Percentiles rank a stretch among this genome's conserved stretches.
Evolutionary conservation across 2,113 vertebrate species (phyloP).

Genomic region (Carollia perspicillata): DNA sequence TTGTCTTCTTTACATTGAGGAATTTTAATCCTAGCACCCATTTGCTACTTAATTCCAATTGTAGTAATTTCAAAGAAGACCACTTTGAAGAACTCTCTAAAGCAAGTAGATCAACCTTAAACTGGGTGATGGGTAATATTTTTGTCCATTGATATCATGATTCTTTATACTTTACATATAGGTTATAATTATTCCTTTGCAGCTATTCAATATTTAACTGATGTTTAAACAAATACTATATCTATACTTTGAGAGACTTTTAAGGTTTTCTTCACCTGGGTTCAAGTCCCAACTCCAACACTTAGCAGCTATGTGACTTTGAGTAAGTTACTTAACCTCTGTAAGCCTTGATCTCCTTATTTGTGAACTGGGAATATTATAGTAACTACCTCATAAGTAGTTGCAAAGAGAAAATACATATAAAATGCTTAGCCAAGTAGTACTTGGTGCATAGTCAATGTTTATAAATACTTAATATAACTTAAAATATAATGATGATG

Average conservation of each 20-base stretch:
- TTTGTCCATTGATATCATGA: not conserved
- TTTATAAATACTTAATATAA: slow-evolving; percentile 7
- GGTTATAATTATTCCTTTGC: not conserved
- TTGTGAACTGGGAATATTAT: not conserved
- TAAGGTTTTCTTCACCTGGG: not conserved
- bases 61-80: not conserved
- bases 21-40: not conserved
- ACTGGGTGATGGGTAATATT: not conserved
- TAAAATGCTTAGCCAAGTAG: not conserved
- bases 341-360: too few species aligned
- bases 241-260: not conserved
- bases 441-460: not conserved
- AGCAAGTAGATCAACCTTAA: not conserved
- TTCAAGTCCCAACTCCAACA: not conserved
- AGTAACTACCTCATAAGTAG: not conserved
- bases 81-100: not conserved
- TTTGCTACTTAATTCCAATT: not conserved
- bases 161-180: not conserved
- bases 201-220: slow-evolving; percentile 11
- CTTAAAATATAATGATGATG: not conserved
- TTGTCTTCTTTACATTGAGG: not conserved
- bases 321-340: not conserved
- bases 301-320: not conserved
- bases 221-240: not conserved
- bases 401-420: not conserved